Evolutionary conservation across 1,140 invertebrate genomes (phyloP).

Genomic region (Drosophila tsacasi): DNA sequence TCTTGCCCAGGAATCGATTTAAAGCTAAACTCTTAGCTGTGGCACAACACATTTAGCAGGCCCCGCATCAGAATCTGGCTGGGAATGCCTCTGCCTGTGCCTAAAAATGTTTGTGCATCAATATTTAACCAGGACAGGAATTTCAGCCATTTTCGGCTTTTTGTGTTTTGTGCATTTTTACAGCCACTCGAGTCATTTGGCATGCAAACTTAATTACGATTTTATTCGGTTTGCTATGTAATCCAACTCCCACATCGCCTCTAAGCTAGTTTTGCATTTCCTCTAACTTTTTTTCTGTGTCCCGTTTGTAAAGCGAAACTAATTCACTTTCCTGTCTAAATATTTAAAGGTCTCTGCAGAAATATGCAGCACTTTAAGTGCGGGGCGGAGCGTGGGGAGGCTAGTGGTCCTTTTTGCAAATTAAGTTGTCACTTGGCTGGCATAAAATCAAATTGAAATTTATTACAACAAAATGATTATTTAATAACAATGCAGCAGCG

Average conservation of each 20-base stretch:
- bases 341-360: constrained; percentile 56
- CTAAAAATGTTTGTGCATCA: constrained; percentile 31
- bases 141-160: constrained; percentile 21
- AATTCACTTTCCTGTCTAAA: constrained; percentile 66
- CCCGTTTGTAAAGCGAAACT: constrained; percentile 42
- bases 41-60: constrained; percentile 33
- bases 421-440: constrained; percentile 74
- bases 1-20: constrained; percentile 53
- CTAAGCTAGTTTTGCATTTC: constrained; percentile 46
- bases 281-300: constrained; percentile 2
- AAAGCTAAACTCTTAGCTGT: constrained; percentile 59
- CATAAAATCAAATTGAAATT: constrained; percentile 74
- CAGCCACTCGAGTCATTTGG: constrained; percentile 73
- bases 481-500: constrained; percentile 67
- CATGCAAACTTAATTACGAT: constrained; percentile 79
- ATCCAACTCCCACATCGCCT: constrained; percentile 33
- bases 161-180: constrained; percentile 32
- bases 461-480: constrained; percentile 81
- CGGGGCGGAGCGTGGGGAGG: not conserved
- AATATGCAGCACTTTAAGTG: constrained; percentile 27
- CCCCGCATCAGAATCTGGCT: not conserved
- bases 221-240: constrained; percentile 65
- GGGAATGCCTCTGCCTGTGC: constrained; percentile 12
- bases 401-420: constrained; percentile 47
- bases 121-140: constrained; percentile 34